phyloP scores from a whole-genome alignment of 2,797 vertebrate genomes.

The Tapirus indicus region DNA sequence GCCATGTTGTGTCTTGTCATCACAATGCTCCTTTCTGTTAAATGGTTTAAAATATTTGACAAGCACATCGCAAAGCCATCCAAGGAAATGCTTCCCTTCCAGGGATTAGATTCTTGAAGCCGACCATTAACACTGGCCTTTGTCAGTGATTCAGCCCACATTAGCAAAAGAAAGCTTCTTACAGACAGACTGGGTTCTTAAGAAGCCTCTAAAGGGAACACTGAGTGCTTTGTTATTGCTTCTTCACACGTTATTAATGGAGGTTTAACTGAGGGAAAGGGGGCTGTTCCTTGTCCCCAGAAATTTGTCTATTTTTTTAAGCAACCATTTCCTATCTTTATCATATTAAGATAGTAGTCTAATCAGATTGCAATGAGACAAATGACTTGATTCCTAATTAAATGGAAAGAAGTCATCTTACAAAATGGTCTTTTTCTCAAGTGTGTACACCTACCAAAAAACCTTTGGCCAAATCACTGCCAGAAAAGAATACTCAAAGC shows the following conservation, averaged over 20 bases:
- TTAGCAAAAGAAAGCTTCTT: conserved; percentile 87
- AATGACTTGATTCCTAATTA: conserved; percentile 75
- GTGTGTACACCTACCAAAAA: conserved; percentile 55
- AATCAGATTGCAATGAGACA: conserved; percentile 73
- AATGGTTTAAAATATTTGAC: conserved; percentile 84
- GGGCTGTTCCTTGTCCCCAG: conserved; percentile 74
- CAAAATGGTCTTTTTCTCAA: conserved; percentile 52
- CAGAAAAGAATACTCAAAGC: conserved; percentile 19
- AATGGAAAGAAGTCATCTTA: conserved; percentile 73
- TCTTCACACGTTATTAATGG: conserved; percentile 85
- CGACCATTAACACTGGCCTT: conserved; percentile 82
- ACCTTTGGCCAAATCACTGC: conserved; percentile 26
- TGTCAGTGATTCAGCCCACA: conserved; percentile 84
- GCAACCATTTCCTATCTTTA: conserved; percentile 82
- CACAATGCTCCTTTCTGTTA: conserved; percentile 86
- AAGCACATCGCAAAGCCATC: conserved; percentile 84
- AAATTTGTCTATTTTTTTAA: conserved; percentile 80
- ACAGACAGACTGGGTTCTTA: conserved; percentile 81
- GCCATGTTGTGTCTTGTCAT: conserved; percentile 63
- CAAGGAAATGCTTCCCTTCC: conserved; percentile 87
- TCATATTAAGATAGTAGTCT: conserved; percentile 80
- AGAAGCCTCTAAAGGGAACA: conserved; percentile 83
- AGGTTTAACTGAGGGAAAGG: conserved; percentile 82
- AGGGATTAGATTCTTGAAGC: conserved; percentile 82
- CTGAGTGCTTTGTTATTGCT: conserved; percentile 86